Evolutionary conservation across 2,888 invertebrate genomes (phyloP), one percentile per base, ranked within the genome.

Genomic region (Lasioglossum villosulum): DNA sequence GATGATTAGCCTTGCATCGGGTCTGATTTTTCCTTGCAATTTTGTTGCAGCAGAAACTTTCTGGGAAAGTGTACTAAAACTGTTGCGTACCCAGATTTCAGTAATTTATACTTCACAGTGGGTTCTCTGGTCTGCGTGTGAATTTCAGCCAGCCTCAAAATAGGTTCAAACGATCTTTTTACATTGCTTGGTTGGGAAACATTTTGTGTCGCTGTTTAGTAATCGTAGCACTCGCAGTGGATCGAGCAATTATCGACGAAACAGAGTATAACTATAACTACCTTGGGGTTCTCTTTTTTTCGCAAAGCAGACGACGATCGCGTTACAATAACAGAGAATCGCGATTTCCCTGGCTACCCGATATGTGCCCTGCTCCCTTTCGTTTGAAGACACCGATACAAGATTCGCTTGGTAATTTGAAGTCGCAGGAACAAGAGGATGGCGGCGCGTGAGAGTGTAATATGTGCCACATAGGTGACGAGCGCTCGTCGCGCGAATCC

Each of bases 401-500:
- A 48, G 37, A 72, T 66, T 81, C 70, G n/a, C 30, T 6, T 27
- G 34, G 71, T 48, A 37, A 63, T 72, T 42, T 14, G 75, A 82
- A 71, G 45, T 83, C 70, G 34, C 39, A 1, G 80, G 30, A 27
- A 39, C 34, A 59, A 78, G 78, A n/a, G 68, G 12, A 48, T 30
- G 73, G 45, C 5, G 34, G 16, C 45, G 80, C 5, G 12, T 23
- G 66, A 37, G 82, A 82, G 56, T 14, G 71, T 63, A 66, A 78
- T 76, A 72, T 48, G 63, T 74, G 78, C 71, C 71, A 52, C 52
- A 39, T 68, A 74, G 76, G 75, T 70, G 71, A 71, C 42, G 77
- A 52, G 45, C 27, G 66, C 39, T 42, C 56, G 74, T 75, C 84
- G 84, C 59, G 78, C 34, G 84, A 83, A 78, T 71, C 42, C 83